Conservation (phyloP, 2,888 invertebrate species). For the Cephonodes hylas region DNA sequence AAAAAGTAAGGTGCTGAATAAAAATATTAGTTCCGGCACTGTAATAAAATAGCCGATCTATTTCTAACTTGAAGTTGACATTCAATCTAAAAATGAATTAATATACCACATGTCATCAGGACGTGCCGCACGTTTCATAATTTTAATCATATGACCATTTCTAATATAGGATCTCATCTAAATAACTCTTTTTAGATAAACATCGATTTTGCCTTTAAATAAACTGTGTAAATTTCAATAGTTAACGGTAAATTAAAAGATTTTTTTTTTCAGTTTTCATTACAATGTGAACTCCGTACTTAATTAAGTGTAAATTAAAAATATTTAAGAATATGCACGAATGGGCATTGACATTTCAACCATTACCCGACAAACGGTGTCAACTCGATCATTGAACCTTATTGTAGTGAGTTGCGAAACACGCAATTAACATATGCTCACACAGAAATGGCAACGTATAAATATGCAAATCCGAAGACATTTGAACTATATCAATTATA, state of each 20-base stretch:
- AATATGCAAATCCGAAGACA: slow-evolving; percentile 28
- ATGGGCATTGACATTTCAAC: slow-evolving; percentile 32
- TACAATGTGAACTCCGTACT: no score
- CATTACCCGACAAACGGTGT: slow-evolving; percentile 30
- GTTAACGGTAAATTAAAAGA: no score
- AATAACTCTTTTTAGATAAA: no score
- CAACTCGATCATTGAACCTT: slow-evolving; percentile 58
- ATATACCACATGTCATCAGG: slow-evolving; percentile 21
- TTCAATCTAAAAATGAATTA: slow-evolving; percentile 26
- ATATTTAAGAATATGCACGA: slow-evolving; percentile 9
- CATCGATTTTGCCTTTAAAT: no score
- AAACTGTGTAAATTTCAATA: no score
- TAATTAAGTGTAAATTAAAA: not conserved
- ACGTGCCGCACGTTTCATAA: no score
- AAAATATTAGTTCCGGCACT: slow-evolving; percentile 6
- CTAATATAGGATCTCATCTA: no score
- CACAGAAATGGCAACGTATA: slow-evolving; percentile 54
- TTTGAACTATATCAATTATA: slow-evolving; percentile 28
- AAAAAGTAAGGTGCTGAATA: not conserved
- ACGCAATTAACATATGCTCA: slow-evolving; percentile 41
- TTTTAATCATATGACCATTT: no score
- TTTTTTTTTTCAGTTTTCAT: no score
- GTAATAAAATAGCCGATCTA: slow-evolving; percentile 19
- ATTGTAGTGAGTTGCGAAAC: slow-evolving; percentile 73
- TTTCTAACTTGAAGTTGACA: slow-evolving; percentile 24